Conservation (phyloP, 2,888 invertebrate species). For the Hetaerina titia region DNA sequence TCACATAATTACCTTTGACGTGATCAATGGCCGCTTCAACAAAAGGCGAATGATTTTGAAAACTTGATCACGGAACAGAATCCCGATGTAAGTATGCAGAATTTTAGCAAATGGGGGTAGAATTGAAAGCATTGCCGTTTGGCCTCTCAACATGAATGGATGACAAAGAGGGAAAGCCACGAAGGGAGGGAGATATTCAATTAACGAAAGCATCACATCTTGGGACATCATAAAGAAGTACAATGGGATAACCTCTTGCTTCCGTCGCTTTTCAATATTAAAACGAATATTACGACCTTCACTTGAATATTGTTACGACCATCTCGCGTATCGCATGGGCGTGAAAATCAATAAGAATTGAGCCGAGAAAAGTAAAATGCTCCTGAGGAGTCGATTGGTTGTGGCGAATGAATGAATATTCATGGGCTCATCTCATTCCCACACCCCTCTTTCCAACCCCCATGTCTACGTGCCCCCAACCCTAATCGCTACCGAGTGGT, state of each 20-base stretch:
- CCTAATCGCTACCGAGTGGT: not conserved
- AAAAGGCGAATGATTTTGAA: no score
- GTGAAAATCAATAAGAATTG: constrained; percentile 39
- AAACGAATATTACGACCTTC: not conserved
- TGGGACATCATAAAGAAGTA: not conserved
- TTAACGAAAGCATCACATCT: not conserved
- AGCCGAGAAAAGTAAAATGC: constrained; percentile 1
- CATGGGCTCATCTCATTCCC: constrained; percentile 6
- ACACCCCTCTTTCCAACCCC: not conserved
- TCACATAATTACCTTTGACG: no score
- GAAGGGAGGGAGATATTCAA: not conserved
- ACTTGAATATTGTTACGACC: constrained; percentile 33
- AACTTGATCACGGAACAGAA: no score
- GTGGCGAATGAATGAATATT: constrained; percentile 42
- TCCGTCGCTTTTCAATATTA: not conserved
- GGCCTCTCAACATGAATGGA: not conserved
- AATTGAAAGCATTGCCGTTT: not conserved
- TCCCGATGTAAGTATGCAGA: no score
- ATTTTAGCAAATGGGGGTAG: not conserved
- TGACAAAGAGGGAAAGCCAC: not conserved
- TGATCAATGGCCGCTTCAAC: no score
- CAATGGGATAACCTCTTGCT: not conserved
- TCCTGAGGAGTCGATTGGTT: not conserved
- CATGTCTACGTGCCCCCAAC: not conserved
- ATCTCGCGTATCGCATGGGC: constrained; percentile 18